Percentiles rank a stretch among this genome's conserved stretches.
Evolutionary conservation across 2,888 invertebrate genomes (phyloP).

Genomic region (Linyphia triangularis): DNA sequence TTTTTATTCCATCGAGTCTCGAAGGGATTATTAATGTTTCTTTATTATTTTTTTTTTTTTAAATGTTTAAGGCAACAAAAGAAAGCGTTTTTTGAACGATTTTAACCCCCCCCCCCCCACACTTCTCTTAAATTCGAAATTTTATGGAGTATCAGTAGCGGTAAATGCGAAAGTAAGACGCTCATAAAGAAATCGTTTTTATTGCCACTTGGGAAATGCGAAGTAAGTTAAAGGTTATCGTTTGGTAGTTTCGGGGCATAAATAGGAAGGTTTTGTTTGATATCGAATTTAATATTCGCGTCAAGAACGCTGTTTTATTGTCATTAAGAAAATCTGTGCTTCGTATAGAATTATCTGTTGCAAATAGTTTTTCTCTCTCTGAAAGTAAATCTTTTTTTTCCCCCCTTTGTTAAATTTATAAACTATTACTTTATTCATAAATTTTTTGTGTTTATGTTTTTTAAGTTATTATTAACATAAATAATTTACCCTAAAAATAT

Average conservation of each 20-base stretch:
- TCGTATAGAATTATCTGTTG: too few relatives aligned
- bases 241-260: not conserved
- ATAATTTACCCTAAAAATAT: too few relatives aligned
- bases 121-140: conserved; percentile 20
- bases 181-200: conserved; percentile 27
- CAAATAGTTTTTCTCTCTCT: too few relatives aligned
- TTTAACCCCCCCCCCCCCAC: not conserved
- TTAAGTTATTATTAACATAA: too few relatives aligned
- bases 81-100: not conserved
- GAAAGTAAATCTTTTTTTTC: too few relatives aligned
- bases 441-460: too few relatives aligned
- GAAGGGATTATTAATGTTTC: conserved; percentile 64
- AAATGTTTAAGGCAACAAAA: not conserved
- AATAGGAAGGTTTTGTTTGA: not conserved
- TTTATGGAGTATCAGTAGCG: conserved; percentile 33
- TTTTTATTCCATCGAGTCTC: conserved; percentile 27
- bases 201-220: not conserved
- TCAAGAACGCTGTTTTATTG: not conserved
- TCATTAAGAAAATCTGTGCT: too few relatives aligned
- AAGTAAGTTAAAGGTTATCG: not conserved
- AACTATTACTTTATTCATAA: too few relatives aligned
- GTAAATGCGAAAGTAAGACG: conserved; percentile 40
- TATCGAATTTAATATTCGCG: not conserved
- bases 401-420: too few relatives aligned
- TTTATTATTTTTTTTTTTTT: not conserved